Evolutionary conservation across 1,140 invertebrate genomes (phyloP), one percentile per base, ranked within the genome.

Genomic region (Parasteatoda tepidariorum): DNA sequence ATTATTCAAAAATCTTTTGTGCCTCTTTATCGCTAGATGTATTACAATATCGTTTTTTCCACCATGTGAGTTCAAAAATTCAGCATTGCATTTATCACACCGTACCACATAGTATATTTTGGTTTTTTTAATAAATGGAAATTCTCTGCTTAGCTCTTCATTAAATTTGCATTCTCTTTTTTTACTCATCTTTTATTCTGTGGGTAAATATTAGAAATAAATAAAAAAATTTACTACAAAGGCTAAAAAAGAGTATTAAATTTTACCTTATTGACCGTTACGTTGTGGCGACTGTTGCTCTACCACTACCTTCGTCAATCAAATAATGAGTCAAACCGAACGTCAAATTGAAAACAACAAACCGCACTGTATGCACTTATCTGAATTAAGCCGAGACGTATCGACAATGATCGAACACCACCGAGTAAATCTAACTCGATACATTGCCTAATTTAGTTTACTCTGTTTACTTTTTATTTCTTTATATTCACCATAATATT

Each of bases 371-470:
- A 5, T 62, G 30, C 61, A 62, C 61, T 62, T 28, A 62, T 62
- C 61, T 62, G 61, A 26, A 62, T 62, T 62, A 62, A 62, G 15
- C 24, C 61, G 61, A 15, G 61, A 62, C 30, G 61, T 62, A 31
- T 6, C 38, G 38, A 41, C 38, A 41, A 41, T 41, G 30, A 62
- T 31, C 61, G 61, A 62, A 62, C 15, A 62, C 61, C 61, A 6
- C 61, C 61, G 61, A 62, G 61, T 62, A 62, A 28, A 62, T 62
- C 61, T 62, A 62, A 62, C 61, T 31, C 61, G 61, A 13, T 62
- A 62, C 30, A 62, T 62, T 31, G 61, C 61, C 61, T 62, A 62
- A 62, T 62, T 62, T 62, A 62, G 24, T 62, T 62, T 28, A 26
- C 30, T 31, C 15, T 62, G 24, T 15, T 55, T 15, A 15, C 15